Percentiles rank a stretch among this genome's conserved stretches.
These are phyloP conservation scores for Thaumatotibia leucotreta DNA, from an alignment of 1,140 invertebrate genomes.

Conservation along the genomic window DNA sequence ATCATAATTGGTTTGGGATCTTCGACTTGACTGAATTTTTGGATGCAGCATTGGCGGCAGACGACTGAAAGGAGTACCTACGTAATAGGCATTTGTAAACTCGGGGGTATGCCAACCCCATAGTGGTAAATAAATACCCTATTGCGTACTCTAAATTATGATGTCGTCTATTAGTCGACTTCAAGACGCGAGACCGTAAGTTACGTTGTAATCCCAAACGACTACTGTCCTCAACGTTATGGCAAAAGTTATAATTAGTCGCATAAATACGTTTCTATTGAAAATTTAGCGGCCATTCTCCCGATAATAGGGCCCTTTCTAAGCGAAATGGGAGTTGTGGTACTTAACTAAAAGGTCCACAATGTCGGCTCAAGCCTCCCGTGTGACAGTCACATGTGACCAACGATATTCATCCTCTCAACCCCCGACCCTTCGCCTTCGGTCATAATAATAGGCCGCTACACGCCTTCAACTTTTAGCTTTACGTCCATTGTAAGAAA, in stretches of 20 bases:
- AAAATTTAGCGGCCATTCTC: slow-evolving; percentile 14
- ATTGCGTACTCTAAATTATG: not conserved
- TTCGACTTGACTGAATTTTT: not conserved
- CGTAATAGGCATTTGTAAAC: no score
- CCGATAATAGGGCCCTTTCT: slow-evolving; percentile 17
- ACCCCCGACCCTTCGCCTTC: slow-evolving; percentile 29
- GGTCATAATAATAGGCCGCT: slow-evolving; percentile 23
- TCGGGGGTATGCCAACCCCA: not conserved
- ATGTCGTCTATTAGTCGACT: not conserved
- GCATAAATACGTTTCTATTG: slow-evolving; percentile 24
- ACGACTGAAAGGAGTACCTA: no score
- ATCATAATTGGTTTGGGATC: not conserved
- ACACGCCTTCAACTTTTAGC: slow-evolving; percentile 32
- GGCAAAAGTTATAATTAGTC: slow-evolving; percentile 6
- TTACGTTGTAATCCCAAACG: not conserved
- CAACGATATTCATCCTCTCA: slow-evolving; percentile 29
- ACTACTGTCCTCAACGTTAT: not conserved
- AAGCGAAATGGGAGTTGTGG: slow-evolving; percentile 16
- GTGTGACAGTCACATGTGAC: slow-evolving; percentile 37
- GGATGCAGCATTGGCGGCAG: no score
- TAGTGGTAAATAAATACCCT: not conserved
- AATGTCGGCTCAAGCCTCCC: slow-evolving; percentile 7
- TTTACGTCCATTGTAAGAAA: slow-evolving; percentile 20
- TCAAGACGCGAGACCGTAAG: not conserved
- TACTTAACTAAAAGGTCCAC: slow-evolving; percentile 25